phyloP scores from a whole-genome alignment of 2,113 vertebrate genomes.

The Cephalopholis sonnerati region DNA sequence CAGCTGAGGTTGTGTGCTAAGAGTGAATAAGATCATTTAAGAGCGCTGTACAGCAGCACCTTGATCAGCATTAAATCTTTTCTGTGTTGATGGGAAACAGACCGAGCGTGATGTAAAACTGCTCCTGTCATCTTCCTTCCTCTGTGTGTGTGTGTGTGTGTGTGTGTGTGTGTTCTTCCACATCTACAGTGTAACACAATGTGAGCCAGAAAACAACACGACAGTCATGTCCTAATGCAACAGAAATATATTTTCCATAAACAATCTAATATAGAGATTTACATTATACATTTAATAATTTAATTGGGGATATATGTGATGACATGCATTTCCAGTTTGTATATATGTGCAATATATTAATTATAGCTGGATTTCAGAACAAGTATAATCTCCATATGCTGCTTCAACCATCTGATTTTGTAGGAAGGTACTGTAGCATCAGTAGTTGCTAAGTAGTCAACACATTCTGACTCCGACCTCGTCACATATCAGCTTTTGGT shows the following conservation, averaged over 20 bases:
- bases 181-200: neutral
- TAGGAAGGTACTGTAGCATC: too few species aligned
- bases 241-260: neutral
- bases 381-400: neutral
- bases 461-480: too few species aligned
- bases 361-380: neutral
- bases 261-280: neutral
- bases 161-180: neutral
- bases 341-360: neutral
- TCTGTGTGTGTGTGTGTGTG: neutral
- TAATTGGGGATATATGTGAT: neutral
- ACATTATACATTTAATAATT: neutral
- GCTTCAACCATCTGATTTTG: too few species aligned
- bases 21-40: neutral
- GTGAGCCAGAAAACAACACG: neutral
- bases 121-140: neutral
- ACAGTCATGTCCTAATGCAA: neutral
- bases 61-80: neutral
- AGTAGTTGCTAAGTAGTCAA: too few species aligned
- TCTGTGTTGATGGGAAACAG: slow-evolving; percentile 6
- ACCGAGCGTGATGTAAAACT: slow-evolving; percentile 11
- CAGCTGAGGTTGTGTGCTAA: neutral
- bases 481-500: too few species aligned
- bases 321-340: neutral
- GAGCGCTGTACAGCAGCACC: neutral